Base-by-base conservation (phyloP, 2,797 vertebrate genomes). In the Neomorphus geoffroyi region DNA sequence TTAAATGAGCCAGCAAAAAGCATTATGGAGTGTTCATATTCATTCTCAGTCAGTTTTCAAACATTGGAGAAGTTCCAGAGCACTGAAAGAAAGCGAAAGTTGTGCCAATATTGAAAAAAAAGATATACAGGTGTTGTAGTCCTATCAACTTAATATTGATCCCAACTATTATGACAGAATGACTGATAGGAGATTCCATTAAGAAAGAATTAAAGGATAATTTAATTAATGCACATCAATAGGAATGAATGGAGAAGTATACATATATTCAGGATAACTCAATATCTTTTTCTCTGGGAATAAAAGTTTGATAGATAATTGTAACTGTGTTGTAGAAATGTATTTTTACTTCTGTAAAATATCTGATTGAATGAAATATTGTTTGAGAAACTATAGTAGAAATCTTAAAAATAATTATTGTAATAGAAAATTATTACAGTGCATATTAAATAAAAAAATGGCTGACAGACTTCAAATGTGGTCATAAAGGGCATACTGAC, bases 41-140 rank as follows among this genome's bases (percentile, higher is more conserved):
- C 10, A 94, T 91, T 92, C 66, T 89, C 61, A 73, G 43, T 50
- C 54, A 51, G 45, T 77, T 92, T 92, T 89, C 41, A 80, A 91
- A 80, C 65, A 60, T 1, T 94, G 79, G 81, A 91, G 53, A 86
- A 80, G 67, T 80, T 91, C 74, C 79, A 91, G 84, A 87, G 61
- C 61, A 85, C 53, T 51, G 50, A 77, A 92, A 89, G 64, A 89
- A 80, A 70, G 35, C 74, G 89, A 92, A 91, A 33, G 21, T 89
- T 78, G 32, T 77, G 50, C 48, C 84, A 83, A 53, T 88, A 80
- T 46, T 80, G 60, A 32, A 86, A 87, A 86, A 87, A 89, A 83
- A 88, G 10, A 58, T 64, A 56, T 5, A 33, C 11, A 81, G 22
- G 11, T 77, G 60, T 71, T 82, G 21, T 60, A 82, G 35, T 62